Evolutionary conservation across 1,140 invertebrate species (phyloP), one percentile per base, ranked within the genome.

Genomic region (Drosophila repletoides): DNA sequence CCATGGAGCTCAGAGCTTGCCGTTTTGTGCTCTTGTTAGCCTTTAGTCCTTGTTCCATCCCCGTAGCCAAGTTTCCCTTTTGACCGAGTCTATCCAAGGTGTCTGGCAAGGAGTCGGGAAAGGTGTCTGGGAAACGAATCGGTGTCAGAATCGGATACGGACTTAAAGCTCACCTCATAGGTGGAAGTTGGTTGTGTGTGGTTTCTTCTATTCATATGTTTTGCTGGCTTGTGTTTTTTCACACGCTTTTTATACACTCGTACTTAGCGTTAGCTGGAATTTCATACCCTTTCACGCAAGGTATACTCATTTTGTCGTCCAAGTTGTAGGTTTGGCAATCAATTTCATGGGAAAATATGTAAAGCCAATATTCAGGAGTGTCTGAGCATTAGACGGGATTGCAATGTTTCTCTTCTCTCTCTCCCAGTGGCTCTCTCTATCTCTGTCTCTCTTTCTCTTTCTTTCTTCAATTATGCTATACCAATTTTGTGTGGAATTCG

Each of bases 171-270:
- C n/a, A 31, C 17, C n/a, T n/a, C n/a, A n/a, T n/a, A n/a, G n/a
- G n/a, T n/a, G n/a, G n/a, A n/a, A n/a, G n/a, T n/a, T 9, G 21
- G 31, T 19, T 56, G 55, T 38, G 31, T 43, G 38, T 45, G 26
- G 36, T 53, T 72, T 79, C n/a, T 64, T 75, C 65, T 79, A 79
- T 79, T 79, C 75, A 79, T 77, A 73, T 69, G 73, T 69, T 81
- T 66, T 40, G 21, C 79, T 66, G 19, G 55, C 51, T 64, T 53
- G 43, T 38, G 14, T 38, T 31, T 15, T 5, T 15, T 52, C 49
- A 29, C 49, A 36, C 49, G 29, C 12, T 52, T 38, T 52, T 52
- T 19, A 34, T 38, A 36, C 26, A 36, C 49, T 52, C 26, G 22
- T 38, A 36, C 49, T 52, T 38, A 24, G 26, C 40, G 36, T 74